Conservation (phyloP, 2,113 vertebrate genomes). For the Indri indri region DNA sequence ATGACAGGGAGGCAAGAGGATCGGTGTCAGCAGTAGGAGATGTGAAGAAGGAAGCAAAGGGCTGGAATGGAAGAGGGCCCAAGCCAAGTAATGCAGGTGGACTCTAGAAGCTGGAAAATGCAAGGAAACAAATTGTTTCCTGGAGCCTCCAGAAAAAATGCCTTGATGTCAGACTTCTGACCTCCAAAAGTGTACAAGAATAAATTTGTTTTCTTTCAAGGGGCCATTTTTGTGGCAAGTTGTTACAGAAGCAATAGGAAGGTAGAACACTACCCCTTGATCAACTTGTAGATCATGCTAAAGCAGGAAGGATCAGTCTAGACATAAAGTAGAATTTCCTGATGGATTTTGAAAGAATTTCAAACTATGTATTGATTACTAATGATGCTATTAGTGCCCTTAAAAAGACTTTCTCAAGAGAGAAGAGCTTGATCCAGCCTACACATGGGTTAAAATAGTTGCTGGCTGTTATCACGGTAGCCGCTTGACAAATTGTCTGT, state of each 20-base stretch:
- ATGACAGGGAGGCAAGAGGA: neutral
- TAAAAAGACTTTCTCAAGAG: neutral
- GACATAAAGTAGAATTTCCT: neutral
- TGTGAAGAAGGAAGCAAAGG: neutral
- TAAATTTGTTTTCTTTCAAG: neutral
- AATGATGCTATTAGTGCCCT: neutral
- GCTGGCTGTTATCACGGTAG: neutral
- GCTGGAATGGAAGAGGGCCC: neutral
- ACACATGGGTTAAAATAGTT: neutral
- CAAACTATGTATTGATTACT: neutral
- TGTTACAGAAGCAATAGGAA: neutral
- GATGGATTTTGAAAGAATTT: slow-evolving; percentile 14
- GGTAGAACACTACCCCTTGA: neutral
- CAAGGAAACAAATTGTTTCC: neutral
- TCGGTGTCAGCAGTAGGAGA: neutral
- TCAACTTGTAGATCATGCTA: neutral
- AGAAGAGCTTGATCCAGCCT: neutral
- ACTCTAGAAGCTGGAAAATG: neutral
- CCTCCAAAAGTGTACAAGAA: neutral
- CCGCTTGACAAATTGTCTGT: neutral
- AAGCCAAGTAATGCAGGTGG: too few relatives aligned
- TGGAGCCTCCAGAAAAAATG: neutral
- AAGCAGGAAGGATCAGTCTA: neutral
- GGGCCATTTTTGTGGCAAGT: neutral
- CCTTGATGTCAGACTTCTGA: neutral